A percentile compares a stretch with the other conserved stretches of the same genome.
Evolutionary conservation across 1,140 invertebrate species (phyloP).

Genomic region (Alviniconcha marisindica): DNA sequence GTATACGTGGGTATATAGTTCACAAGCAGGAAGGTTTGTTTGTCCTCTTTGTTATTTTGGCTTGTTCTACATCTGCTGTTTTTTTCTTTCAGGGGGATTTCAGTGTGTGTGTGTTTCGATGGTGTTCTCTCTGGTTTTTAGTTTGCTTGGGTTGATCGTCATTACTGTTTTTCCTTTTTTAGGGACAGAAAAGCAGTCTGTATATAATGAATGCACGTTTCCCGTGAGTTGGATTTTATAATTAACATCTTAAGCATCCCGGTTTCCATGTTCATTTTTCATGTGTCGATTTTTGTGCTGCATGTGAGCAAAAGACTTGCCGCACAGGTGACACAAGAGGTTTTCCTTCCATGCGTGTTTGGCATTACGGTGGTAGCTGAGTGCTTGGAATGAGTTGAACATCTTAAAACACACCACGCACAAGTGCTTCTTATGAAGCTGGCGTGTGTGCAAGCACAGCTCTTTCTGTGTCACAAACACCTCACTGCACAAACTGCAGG

Average conservation of each 20-base stretch:
- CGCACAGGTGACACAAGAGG: neutral
- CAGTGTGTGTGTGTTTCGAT: neutral
- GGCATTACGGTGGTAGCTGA: slow-evolving; percentile 10
- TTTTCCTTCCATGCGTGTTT: neutral
- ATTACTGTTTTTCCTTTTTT: too few species aligned
- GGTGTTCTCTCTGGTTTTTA: too few species aligned
- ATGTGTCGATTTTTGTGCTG: slow-evolving; percentile 28
- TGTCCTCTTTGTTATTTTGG: neutral
- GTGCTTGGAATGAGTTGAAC: slow-evolving; percentile 11
- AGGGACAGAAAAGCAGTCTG: too few species aligned
- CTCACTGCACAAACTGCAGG: neutral
- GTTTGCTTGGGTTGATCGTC: too few species aligned
- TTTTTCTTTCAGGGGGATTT: too few species aligned
- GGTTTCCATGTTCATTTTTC: neutral
- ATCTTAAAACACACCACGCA: neutral
- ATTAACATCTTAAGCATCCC: neutral
- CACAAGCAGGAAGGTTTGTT: too few species aligned
- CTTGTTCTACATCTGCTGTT: neutral
- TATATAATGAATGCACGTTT: too few species aligned
- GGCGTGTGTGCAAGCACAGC: neutral
- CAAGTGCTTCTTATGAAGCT: neutral
- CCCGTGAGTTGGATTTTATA: too few species aligned
- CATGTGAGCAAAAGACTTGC: neutral
- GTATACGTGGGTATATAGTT: too few species aligned
- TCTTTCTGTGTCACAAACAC: neutral